Evolutionary conservation across 2,888 invertebrate species (phyloP).

Genomic region (Drosophila mulleri): DNA sequence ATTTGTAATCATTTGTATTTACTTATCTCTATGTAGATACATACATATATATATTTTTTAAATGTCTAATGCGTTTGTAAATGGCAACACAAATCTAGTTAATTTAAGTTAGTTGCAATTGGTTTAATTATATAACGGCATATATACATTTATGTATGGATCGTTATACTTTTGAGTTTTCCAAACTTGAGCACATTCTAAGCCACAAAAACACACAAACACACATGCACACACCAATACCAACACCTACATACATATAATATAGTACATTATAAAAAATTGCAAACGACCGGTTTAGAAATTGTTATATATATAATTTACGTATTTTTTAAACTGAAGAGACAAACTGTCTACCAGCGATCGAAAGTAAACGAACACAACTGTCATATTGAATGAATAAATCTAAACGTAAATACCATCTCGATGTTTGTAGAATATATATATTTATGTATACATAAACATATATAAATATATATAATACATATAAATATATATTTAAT

Average conservation of each 20-base stretch:
- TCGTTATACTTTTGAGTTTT: slow-evolving; percentile 51
- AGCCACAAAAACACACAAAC: slow-evolving; percentile 36
- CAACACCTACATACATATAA: slow-evolving; percentile 16
- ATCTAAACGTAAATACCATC: slow-evolving; percentile 55
- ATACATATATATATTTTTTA: slow-evolving; percentile 5
- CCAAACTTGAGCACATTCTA: slow-evolving; percentile 70
- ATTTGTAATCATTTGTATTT: slow-evolving; percentile 43
- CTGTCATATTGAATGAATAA: slow-evolving; percentile 74
- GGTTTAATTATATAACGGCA: slow-evolving; percentile 40
- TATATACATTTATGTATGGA: slow-evolving; percentile 2
- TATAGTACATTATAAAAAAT: slow-evolving; percentile 32
- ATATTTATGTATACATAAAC: slow-evolving; percentile 14
- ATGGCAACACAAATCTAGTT: slow-evolving; percentile 55
- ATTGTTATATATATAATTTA: slow-evolving; percentile 74
- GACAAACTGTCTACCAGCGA: slow-evolving; percentile 59
- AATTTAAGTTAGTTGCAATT: slow-evolving; percentile 76
- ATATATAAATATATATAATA: slow-evolving; percentile 20
- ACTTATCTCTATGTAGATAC: slow-evolving; percentile 3
- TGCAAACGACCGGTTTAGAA: slow-evolving; percentile 39
- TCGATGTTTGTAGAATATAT: slow-evolving; percentile 70
- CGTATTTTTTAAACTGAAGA: slow-evolving; percentile 39
- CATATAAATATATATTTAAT: slow-evolving; percentile 53
- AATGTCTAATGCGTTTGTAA: slow-evolving; percentile 28
- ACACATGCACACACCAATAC: slow-evolving; percentile 24
- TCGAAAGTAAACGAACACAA: slow-evolving; percentile 75